Base-by-base conservation (phyloP, 1,140 invertebrate genomes). In the Saccostrea glomerata region DNA sequence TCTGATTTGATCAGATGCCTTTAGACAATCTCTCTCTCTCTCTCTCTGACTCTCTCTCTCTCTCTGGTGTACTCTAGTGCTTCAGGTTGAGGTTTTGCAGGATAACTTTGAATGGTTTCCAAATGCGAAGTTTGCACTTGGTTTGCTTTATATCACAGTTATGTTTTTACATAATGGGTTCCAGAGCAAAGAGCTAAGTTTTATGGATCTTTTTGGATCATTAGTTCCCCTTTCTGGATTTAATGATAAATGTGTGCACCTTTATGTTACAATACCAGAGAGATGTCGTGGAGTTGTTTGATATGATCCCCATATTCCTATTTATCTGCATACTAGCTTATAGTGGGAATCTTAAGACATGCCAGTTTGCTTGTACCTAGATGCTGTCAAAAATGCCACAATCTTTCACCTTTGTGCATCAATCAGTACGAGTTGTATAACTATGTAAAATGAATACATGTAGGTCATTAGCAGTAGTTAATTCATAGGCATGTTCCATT, bases 41-140 rank as follows among this genome's bases (percentile, higher is more conserved):
- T 30, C 70, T 73, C 9, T 77, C 25, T 36, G 5, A 13, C 70
- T 77, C 25, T 77, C 66, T 73, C 66, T 73, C 66, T 73, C 23
- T 73, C 70, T 73, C 70, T 73, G 30, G 15, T 13, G 15, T 36
- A 15, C 70, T 30, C 17, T 9, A 63, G n/a, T 63, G n/a, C n/a
- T 63, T n/a, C 58, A 63, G n/a, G 58, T 15, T 77, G 23, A 30
- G 25, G 23, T 36, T 77, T 36, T 77, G 70, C 13, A 77, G 25
- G n/a, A 63, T 77, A 13, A 77, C 70, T 77, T 77, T 77, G 70
- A 77, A 77, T 77, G 70, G 7, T 30, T 77, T 77, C 70, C 70
- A 77, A 77, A 77, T 77, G 70, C 6, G 70, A 77, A 77, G 23
- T 77, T 77, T 77, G 70, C 70, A 77, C 70, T 77, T 77, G 70